phyloP scores from a whole-genome alignment of 1,140 invertebrate genomes.

The Aphelinus certus region DNA sequence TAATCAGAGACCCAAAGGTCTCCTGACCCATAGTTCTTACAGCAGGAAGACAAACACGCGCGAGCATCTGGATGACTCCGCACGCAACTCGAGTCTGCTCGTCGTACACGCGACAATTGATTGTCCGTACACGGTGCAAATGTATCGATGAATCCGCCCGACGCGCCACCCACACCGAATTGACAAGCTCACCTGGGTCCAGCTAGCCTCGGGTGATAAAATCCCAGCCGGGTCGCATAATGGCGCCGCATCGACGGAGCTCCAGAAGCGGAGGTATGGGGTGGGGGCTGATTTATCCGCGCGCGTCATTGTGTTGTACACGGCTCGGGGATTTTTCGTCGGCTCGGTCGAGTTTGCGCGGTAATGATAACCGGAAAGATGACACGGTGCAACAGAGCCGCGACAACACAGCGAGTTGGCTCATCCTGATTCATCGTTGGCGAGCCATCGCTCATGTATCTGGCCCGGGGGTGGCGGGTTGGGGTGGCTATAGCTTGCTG shows the following conservation, averaged over 20 bases:
- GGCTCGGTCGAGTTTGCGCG: slow-evolving; percentile 26
- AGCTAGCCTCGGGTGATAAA: not conserved
- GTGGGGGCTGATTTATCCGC: slow-evolving; percentile 22
- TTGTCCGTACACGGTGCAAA: too few species aligned
- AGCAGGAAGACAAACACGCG: too few species aligned
- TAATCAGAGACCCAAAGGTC: too few species aligned
- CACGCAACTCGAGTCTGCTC: too few species aligned
- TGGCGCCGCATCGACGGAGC: not conserved
- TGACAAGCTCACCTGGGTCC: too few species aligned
- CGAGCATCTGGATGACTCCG: too few species aligned
- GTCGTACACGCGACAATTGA: too few species aligned
- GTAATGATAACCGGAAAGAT: slow-evolving; percentile 43
- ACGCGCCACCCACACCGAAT: too few species aligned
- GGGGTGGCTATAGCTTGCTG: slow-evolving; percentile 25
- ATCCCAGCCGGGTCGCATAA: slow-evolving; percentile 15
- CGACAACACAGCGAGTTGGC: too few species aligned
- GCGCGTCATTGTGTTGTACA: slow-evolving; percentile 23
- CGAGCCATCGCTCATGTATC: slow-evolving; percentile 60
- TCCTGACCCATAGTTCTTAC: too few species aligned
- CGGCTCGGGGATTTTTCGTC: not conserved
- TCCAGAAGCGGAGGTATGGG: too few species aligned
- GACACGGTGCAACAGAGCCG: slow-evolving; percentile 8
- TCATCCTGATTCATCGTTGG: slow-evolving; percentile 41
- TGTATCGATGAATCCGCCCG: too few species aligned
- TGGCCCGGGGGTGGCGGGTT: not conserved